Evolutionary conservation across 1,140 invertebrate species (phyloP).

Genomic region (Apis dorsata): DNA sequence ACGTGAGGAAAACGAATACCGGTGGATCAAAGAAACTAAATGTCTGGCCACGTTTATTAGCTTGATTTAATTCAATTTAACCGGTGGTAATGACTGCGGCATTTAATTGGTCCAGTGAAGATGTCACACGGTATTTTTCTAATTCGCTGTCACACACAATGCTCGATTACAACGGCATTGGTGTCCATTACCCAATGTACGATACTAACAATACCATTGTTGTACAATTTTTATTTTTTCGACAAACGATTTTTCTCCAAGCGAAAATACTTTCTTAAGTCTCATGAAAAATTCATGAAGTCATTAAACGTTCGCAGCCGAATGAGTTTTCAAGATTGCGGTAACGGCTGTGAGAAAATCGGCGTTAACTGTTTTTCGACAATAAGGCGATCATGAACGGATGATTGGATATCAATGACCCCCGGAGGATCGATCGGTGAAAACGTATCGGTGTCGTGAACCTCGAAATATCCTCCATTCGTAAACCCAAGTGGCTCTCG

Average conservation of each 20-base stretch:
- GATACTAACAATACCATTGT: not conserved
- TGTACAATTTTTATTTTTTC: not conserved
- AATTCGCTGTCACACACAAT: slow-evolving; percentile 31
- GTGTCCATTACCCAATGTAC: slow-evolving; percentile 37
- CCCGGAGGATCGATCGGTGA: slow-evolving; percentile 63
- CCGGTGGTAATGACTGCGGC: slow-evolving; percentile 69
- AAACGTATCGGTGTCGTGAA: slow-evolving; percentile 72
- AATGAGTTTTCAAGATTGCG: slow-evolving; percentile 71
- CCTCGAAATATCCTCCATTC: slow-evolving; percentile 29
- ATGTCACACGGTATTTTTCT: slow-evolving; percentile 69
- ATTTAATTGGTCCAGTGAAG: slow-evolving; percentile 68
- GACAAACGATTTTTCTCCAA: no score
- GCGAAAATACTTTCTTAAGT: not conserved
- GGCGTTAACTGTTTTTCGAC: slow-evolving; percentile 68
- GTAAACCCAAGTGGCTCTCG: slow-evolving; percentile 65
- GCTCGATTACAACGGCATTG: not conserved
- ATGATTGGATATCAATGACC: slow-evolving; percentile 78
- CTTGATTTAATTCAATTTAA: slow-evolving; percentile 76
- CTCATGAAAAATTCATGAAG: slow-evolving; percentile 70
- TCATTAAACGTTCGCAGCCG: slow-evolving; percentile 73
- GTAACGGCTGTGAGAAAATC: slow-evolving; percentile 73
- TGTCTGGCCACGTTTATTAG: slow-evolving; percentile 65
- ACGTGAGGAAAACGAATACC: slow-evolving; percentile 65
- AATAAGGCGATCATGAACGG: slow-evolving; percentile 73
- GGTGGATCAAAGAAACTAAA: slow-evolving; percentile 67